Evolutionary conservation across 1,140 invertebrate genomes (phyloP).

Genomic region (Caenorhabditis tropicalis): DNA sequence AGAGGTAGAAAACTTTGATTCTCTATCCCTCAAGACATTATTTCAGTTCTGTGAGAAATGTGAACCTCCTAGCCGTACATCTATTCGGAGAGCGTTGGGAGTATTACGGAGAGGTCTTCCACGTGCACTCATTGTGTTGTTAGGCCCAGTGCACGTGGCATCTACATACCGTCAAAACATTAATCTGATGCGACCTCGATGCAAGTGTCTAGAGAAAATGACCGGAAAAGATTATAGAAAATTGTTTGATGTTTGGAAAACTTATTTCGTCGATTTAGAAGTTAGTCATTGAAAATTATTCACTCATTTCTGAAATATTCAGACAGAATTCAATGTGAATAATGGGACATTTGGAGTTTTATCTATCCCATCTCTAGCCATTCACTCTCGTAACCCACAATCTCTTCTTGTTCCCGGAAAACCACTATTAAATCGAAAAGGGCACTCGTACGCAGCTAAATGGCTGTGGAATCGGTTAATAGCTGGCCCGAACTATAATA

Average conservation of each 20-base stretch:
- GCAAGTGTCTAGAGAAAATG: slow-evolving; percentile 31
- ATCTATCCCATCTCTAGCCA: slow-evolving; percentile 59
- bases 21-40: background rate
- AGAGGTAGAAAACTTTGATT: slow-evolving; percentile 57
- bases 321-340: slow-evolving; percentile 63
- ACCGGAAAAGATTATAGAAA: slow-evolving; percentile 58
- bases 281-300: background rate
- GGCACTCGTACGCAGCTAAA: slow-evolving; percentile 68
- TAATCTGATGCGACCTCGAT: slow-evolving; percentile 57
- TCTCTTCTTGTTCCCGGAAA: slow-evolving; percentile 62
- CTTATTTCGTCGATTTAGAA: slow-evolving; percentile 10
- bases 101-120: slow-evolving; percentile 59
- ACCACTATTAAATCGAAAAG: slow-evolving; percentile 64
- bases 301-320: slow-evolving; percentile 34
- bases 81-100: slow-evolving; percentile 59
- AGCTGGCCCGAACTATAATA: slow-evolving; percentile 66
- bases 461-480: slow-evolving; percentile 67
- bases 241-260: slow-evolving; percentile 51
- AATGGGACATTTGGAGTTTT: slow-evolving; percentile 64
- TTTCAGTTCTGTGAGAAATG: slow-evolving; percentile 57
- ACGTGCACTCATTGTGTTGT: slow-evolving; percentile 59
- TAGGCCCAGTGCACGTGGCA: slow-evolving; percentile 68
- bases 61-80: slow-evolving; percentile 61
- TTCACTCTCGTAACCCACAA: slow-evolving; percentile 64
- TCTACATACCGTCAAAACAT: slow-evolving; percentile 64